A percentile compares a stretch with the other conserved stretches of the same genome.
phyloP scores from a whole-genome alignment of 2,113 vertebrate genomes.

The Eulacestoma nigropectus region DNA sequence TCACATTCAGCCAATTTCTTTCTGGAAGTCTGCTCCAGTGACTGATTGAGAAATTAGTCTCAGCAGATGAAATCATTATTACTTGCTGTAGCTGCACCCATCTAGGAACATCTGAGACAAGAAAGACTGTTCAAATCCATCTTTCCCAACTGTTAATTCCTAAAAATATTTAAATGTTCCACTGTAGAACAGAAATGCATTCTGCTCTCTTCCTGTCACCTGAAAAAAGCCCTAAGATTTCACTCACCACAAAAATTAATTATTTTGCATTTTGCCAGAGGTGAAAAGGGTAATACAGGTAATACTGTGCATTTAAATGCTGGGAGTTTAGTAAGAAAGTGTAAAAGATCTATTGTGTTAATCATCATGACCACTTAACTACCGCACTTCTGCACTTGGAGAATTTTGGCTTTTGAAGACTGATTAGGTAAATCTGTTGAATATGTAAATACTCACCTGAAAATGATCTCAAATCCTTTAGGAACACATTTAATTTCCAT shows the following conservation, averaged over 20 bases:
- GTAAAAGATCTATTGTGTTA: background rate
- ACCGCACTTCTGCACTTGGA: background rate
- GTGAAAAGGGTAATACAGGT: background rate
- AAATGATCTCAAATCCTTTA: background rate
- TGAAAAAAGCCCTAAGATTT: background rate
- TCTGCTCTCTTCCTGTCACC: background rate
- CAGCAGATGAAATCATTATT: background rate
- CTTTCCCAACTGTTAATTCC: background rate
- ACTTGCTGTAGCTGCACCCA: constrained; percentile 9
- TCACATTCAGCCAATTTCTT: constrained; percentile 3
- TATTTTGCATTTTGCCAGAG: background rate
- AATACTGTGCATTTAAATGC: background rate
- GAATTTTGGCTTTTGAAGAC: background rate
- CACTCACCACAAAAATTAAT: background rate
- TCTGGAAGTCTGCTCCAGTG: constrained; percentile 4
- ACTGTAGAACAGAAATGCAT: background rate
- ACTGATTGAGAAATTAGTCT: constrained; percentile 42
- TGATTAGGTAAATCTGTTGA: background rate
- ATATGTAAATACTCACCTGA: background rate
- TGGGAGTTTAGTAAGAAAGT: background rate
- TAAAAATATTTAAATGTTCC: background rate
- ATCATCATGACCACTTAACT: background rate
- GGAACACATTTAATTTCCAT: background rate
- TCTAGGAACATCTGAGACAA: constrained; percentile 28
- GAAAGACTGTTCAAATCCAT: constrained; percentile 23